Evolutionary conservation across 2,888 invertebrate species (phyloP).

Genomic region (Trissonchulus latispiculum): DNA sequence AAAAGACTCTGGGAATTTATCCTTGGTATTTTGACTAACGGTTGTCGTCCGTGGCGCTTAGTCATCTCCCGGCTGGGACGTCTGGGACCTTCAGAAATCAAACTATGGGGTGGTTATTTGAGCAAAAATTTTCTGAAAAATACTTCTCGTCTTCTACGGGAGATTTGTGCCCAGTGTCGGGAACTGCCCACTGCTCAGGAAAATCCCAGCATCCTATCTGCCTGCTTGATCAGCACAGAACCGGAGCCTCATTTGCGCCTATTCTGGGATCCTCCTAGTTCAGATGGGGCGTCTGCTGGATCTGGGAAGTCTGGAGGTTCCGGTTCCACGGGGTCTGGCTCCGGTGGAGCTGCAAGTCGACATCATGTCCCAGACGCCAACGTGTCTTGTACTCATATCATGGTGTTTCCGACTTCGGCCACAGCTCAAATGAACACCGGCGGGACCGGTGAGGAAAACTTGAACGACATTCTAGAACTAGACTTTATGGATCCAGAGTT

Average conservation of each 20-base stretch:
- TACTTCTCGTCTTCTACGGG: slow-evolving; percentile 8
- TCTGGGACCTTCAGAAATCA: slow-evolving; percentile 93
- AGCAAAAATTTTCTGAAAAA: slow-evolving; percentile 31
- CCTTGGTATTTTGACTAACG: slow-evolving; percentile 81
- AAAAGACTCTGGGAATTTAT: slow-evolving; percentile 94
- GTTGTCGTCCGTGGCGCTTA: slow-evolving; percentile 77
- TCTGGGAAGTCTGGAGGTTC: slow-evolving; percentile 34
- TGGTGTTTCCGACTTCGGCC: slow-evolving; percentile 94
- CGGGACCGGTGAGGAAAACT: neutral
- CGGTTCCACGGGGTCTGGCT: neutral
- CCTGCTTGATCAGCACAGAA: slow-evolving; percentile 92
- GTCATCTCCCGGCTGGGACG: slow-evolving; percentile 91
- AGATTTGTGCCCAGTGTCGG: slow-evolving; percentile 73
- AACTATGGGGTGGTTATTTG: slow-evolving; percentile 48
- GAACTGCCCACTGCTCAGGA: slow-evolving; percentile 65
- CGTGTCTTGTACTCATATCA: slow-evolving; percentile 80
- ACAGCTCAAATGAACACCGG: slow-evolving; percentile 63
- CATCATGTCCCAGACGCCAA: neutral
- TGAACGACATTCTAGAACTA: neutral
- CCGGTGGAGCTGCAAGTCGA: neutral
- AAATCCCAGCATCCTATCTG: slow-evolving; percentile 83
- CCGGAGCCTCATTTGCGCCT: slow-evolving; percentile 69
- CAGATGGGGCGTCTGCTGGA: slow-evolving; percentile 39
- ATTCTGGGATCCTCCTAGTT: slow-evolving; percentile 44
- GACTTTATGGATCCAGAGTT: neutral